phyloP scores from a whole-genome alignment of 35 echinoderm and acorn worm species.

The Strongylocentrotus purpuratus region DNA sequence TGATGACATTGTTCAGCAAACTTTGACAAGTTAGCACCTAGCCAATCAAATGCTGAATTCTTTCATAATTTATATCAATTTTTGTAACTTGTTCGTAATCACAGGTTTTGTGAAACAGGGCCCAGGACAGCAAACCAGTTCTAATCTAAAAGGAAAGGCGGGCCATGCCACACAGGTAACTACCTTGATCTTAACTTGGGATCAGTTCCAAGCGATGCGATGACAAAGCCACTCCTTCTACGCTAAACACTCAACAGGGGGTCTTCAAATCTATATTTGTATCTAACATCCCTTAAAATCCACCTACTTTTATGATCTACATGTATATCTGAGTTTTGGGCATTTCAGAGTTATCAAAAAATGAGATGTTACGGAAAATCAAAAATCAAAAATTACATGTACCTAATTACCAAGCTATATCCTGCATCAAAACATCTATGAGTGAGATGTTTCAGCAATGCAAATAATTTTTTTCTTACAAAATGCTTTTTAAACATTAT shows the following conservation, averaged over 20 bases:
- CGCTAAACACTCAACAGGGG: not conserved
- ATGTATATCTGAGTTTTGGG: not conserved
- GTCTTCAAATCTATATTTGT: not conserved
- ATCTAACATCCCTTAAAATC: not conserved
- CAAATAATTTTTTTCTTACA: not conserved
- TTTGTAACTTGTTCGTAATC: not conserved
- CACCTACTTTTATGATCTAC: not conserved
- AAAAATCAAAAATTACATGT: not conserved
- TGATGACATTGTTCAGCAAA: too few relatives aligned
- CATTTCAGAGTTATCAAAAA: not conserved
- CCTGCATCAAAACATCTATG: not conserved
- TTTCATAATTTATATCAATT: not conserved
- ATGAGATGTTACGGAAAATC: not conserved
- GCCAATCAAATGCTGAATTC: not conserved
- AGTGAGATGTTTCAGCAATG: not conserved
- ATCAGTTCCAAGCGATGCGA: conserved; percentile 25
- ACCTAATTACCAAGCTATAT: not conserved
- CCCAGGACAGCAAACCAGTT: not conserved
- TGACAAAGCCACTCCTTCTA: conserved; percentile 31
- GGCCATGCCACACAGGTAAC: conserved; percentile 20
- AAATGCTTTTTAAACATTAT: too few relatives aligned
- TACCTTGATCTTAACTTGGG: not conserved
- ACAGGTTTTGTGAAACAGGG: not conserved
- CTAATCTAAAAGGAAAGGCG: not conserved
- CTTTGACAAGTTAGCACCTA: not conserved